Base-by-base conservation (phyloP, 2,113 vertebrate species). In the Hiodon tergisus region DNA sequence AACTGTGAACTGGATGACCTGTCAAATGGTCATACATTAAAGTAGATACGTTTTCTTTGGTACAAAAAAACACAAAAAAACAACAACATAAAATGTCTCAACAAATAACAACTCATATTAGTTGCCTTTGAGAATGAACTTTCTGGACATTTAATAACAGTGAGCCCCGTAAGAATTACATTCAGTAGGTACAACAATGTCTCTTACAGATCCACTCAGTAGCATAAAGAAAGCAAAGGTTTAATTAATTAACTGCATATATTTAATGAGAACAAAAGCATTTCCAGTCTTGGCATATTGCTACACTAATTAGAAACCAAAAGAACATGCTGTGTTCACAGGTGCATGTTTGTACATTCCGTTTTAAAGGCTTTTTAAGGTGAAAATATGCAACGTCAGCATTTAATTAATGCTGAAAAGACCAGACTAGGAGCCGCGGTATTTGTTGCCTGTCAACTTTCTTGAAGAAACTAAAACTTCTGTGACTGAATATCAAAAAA, bases 131-230 rank as follows among this genome's bases (percentile, higher is more conserved):
- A 74, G 77, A 51, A 51, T 59, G 77, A 71, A 85, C 77, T 73
- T 63, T 79, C 66, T 62, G 77, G 54, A 77, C 69, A 77, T 85
- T 78, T 72, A 77, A 80, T 73, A 76, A 77, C 79, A 81, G 71
- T 72, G 78, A 91, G 86, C 88, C 88, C 87, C 87, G 77, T 77
- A 61, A 51, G 72, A 60, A 81, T 51, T 83, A 88, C 85, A 87
- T 88, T 87, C 86, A 79, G 73, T 61, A 62, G 75, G 77, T 67
- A 79, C 31, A 31, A 31, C 31, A 31, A 52, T 67, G 50, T 73
- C 11, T 77, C 60, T 69, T 78, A 54, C 14, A 80, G 13, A 70
- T 10, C 59, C 47, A 4, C n/a, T 51, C 55, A 59, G 63, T 50
- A 66, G 11, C 46, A 58, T 8, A 67, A 55, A 66, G 55, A 67